Base-by-base conservation (phyloP, 2,888 invertebrate species). In the Plagodis pulveraria region DNA sequence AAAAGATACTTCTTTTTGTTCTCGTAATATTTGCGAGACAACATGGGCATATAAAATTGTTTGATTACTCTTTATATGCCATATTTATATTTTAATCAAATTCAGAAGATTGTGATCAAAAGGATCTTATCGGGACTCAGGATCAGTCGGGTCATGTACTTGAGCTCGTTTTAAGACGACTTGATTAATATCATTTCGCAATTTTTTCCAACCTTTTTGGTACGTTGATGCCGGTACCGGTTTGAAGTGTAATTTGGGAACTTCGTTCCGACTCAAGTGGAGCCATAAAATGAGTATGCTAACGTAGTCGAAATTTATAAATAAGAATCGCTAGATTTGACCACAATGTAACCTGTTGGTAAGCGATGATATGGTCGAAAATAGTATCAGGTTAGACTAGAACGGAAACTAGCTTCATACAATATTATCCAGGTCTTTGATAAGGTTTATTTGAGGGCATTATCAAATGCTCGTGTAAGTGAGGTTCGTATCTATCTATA, bases 171-270 rank as follows among this genome's bases (percentile, higher is more conserved):
- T 68, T 70, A 63, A 65, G 60, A 57, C 60, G 69, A 70, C 67
- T 74, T 76, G 75, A 78, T 78, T 77, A 74, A 77, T 77, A 76
- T 69, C 64, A 61, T 58, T 50, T 49, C 63, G 52, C 49, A 35
- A 54, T 52, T 51, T 43, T 56, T 62, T 67, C 61, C 66, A 59
- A 58, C 58, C 55, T 61, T 61, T 63, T 60, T 63, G 53, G 55
- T 58, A 67, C 73, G 64, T 72, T 63, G 72, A 43, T 70, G 73
- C 68, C 71, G 70, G 63, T 73, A 73, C 76, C 73, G 73, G 76
- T 74, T 66, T 56, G 61, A 63, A 55, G 57, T 41, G 71, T 64
- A 73, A 74, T 77, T 77, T 72, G 52, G 68, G 68, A 65, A 74
- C 73, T 77, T 77, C 75, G 72, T 63, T 50, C 65, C 50, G 57